Evolutionary conservation across 2,113 vertebrate genomes (phyloP).

Genomic region (Mellivora capensis): DNA sequence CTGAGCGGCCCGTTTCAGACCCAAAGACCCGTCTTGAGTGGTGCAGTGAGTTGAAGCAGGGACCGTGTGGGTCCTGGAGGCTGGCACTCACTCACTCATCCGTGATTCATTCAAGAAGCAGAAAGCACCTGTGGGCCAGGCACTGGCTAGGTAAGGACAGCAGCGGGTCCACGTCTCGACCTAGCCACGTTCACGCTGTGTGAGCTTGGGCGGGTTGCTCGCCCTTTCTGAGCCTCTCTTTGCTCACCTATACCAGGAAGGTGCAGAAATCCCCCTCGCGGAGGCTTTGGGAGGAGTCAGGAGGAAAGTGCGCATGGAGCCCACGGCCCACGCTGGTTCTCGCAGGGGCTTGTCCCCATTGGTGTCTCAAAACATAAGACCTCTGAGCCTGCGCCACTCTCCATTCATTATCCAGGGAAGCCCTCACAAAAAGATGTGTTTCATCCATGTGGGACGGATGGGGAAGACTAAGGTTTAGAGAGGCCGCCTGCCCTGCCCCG

Average conservation of each 20-base stretch:
- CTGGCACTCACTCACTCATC: accelerated
- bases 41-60: neutral
- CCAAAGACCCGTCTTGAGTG: neutral
- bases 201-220: neutral
- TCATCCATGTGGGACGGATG: neutral
- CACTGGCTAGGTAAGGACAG: neutral
- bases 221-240: neutral
- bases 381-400: accelerated
- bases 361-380: neutral
- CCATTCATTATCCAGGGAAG: neutral
- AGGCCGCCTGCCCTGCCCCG: accelerated
- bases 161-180: accelerated
- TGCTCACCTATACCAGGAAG: neutral
- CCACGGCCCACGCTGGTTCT: accelerated
- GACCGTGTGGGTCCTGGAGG: accelerated
- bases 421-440: neutral
- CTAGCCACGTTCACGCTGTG: neutral
- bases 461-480: neutral
- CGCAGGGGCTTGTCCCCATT: accelerated
- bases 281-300: neutral
- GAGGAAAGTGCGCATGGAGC: neutral
- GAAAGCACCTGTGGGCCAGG: neutral
- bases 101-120: neutral
- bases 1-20: accelerated
- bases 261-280: neutral